phyloP scores from a whole-genome alignment of 2,113 vertebrate genomes.

The Pogonocichla stellata region DNA sequence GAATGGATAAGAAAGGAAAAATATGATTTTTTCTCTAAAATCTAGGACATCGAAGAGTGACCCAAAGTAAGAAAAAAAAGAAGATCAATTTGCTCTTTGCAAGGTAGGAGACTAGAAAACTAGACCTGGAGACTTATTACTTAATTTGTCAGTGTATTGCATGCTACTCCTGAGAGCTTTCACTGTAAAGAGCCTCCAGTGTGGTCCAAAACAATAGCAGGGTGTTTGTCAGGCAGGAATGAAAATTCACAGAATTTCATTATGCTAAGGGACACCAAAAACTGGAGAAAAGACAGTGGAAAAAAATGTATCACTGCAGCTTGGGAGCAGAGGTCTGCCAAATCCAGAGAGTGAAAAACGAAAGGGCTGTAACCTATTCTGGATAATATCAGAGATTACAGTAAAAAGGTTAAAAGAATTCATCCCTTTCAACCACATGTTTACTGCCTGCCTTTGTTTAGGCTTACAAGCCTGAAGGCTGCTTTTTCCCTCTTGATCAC shows the following conservation, averaged over 20 bases:
- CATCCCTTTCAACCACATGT: background rate
- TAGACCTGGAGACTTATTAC: background rate
- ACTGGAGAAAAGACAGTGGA: background rate
- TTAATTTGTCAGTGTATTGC: background rate
- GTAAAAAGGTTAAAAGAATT: slow-evolving; percentile 33
- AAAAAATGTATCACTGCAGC: background rate
- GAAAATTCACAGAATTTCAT: background rate
- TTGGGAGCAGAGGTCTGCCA: background rate
- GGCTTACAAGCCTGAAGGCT: background rate
- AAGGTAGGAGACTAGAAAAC: background rate
- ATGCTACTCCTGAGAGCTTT: background rate
- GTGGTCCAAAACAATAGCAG: slow-evolving; percentile 10
- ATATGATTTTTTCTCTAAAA: background rate
- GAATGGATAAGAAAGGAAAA: background rate
- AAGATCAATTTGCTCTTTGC: background rate
- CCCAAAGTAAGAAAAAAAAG: background rate
- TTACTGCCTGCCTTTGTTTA: slow-evolving; percentile 2
- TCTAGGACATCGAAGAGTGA: background rate
- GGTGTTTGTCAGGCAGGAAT: background rate
- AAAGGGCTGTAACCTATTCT: background rate
- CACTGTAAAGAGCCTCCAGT: background rate
- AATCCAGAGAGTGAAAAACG: background rate
- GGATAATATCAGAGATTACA: background rate
- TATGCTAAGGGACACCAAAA: background rate
- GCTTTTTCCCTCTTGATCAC: background rate